These are phyloP conservation scores for Prenolepis imparis DNA, from an alignment of 2,888 invertebrate species.

Conservation along the genomic window DNA sequence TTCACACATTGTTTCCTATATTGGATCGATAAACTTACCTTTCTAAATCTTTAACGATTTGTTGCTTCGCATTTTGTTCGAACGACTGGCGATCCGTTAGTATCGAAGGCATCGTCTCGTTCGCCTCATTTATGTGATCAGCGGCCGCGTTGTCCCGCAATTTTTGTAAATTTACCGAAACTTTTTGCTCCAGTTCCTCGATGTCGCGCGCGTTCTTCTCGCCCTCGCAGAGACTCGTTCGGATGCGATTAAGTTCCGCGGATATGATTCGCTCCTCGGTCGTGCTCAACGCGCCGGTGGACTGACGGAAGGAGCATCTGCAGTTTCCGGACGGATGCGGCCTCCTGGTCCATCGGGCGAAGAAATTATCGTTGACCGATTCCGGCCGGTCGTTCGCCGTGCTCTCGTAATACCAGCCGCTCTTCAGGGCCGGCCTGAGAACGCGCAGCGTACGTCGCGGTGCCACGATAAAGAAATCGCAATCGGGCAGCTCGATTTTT, in stretches of 20 bases:
- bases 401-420: constrained; percentile 78
- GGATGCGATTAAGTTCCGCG: constrained; percentile 82
- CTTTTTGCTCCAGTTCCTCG: constrained; percentile 79
- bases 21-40: constrained; percentile 43
- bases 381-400: constrained; percentile 78
- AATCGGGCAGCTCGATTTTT: constrained; percentile 80
- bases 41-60: constrained; percentile 83
- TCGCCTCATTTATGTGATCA: constrained; percentile 41
- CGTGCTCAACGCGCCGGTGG: constrained; percentile 75
- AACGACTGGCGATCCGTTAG: constrained; percentile 46
- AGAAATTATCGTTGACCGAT: constrained; percentile 83
- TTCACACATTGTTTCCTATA: too few relatives aligned
- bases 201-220: constrained; percentile 80
- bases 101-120: constrained; percentile 41
- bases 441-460: constrained; percentile 82
- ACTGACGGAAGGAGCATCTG: constrained; percentile 83
- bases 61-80: constrained; percentile 75
- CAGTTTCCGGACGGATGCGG: constrained; percentile 84
- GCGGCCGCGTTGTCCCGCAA: constrained; percentile 30
- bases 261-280: constrained; percentile 79
- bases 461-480: constrained; percentile 83
- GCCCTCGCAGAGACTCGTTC: constrained; percentile 82
- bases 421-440: constrained; percentile 76
- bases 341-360: constrained; percentile 81
- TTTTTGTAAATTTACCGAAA: constrained; percentile 77